Evolutionary conservation across 92 coral and sea anemone genomes (phyloP), one percentile per base, ranked within the genome.

Genomic region (Isaurus tuberculatus): DNA sequence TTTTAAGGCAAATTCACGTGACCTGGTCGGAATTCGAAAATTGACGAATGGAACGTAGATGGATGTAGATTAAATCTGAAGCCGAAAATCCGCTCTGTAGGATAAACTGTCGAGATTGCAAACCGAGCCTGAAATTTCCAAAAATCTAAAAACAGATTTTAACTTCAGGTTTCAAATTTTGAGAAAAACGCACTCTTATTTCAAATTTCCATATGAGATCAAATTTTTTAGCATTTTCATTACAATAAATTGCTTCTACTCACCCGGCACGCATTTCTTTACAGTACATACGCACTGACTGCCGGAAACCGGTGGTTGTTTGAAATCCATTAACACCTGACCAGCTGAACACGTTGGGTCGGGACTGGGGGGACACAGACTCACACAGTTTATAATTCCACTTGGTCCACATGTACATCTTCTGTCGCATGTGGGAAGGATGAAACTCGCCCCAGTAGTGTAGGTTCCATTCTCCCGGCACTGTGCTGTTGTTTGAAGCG

Each of bases 361-460:
- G 16, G 17, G 8, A 19, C 26, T 11, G 1, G 74, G 74, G 13
- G 74, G 74, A 36, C 74, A 70, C 0, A 70, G 53, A 5, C 26
- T 19, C 25, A 70, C 46, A 36, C 74, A 70, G 28, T n/a, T 36
- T 33, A 70, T 17, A 2, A 6, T 30, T 19, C 74, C 74, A 11
- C 17, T 4, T n/a, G 74, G 27, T 32, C 74, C 74, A 13, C 74
- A 70, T 43, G 74, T 70, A 36, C 74, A 70, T 36, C 46, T 32
- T 20, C 26, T 19, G 26, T 33, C 26, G 14, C 74, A 70, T 19
- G 20, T 40, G 13, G 46, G 11, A 20, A 10, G 23, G 22, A 36
- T 33, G 30, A 33, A 70, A 70, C 25, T 70, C 53, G 49, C 53
- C 48, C 74, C 74, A 9, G 37, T 42, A 11, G 74, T 36, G 49